Evolutionary conservation across 2,888 invertebrate species (phyloP).

Genomic region (Pheosia tremula): DNA sequence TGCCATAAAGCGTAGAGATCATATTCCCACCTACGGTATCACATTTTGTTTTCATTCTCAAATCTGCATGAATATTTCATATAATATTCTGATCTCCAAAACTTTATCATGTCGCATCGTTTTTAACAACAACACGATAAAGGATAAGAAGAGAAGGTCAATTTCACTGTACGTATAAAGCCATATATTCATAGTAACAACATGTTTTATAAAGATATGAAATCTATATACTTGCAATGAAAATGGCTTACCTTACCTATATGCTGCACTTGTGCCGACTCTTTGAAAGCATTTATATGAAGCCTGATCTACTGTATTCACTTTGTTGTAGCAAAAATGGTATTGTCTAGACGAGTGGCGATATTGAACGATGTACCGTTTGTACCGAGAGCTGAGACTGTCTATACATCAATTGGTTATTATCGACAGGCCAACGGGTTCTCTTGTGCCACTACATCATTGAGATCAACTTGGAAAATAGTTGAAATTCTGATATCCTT

Average conservation of each 20-base stretch:
- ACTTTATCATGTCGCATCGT: neutral
- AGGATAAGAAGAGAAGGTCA: neutral
- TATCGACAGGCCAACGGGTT: neutral
- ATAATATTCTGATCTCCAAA: neutral
- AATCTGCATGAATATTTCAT: neutral
- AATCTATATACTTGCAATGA: no score
- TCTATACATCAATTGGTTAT: slow-evolving; percentile 1
- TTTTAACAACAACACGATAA: neutral
- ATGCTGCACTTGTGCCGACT: no score
- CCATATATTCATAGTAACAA: no score
- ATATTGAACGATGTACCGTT: slow-evolving; percentile 4
- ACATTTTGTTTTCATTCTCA: neutral
- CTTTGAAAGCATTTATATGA: neutral
- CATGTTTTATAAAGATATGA: no score
- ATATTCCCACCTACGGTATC: neutral
- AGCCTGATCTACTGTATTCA: neutral
- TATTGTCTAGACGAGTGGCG: slow-evolving; percentile 6
- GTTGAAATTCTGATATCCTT: neutral
- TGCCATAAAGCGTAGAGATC: neutral
- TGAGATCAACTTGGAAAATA: neutral
- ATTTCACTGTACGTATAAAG: neutral
- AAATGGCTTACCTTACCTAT: no score
- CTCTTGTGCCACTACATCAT: neutral
- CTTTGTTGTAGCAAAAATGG: neutral
- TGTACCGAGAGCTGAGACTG: neutral